phyloP scores from a whole-genome alignment of 2,888 invertebrate species.

The Abrostola tripartita region DNA sequence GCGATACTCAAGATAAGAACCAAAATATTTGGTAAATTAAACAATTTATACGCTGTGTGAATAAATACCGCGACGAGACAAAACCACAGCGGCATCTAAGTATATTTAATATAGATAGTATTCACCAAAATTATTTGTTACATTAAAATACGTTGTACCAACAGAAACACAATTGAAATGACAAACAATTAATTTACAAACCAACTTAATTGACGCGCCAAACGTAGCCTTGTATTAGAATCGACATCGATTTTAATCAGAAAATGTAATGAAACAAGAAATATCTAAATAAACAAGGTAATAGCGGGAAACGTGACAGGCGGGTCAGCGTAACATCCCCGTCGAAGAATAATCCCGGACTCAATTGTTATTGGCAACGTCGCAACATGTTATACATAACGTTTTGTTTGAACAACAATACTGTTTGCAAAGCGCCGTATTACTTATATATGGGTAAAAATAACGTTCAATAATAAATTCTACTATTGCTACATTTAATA shows the following conservation, averaged over 20 bases:
- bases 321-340: constrained; percentile 56
- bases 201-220: constrained; percentile 10
- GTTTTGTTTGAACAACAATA: constrained; percentile 46
- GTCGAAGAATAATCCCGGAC: constrained; percentile 66
- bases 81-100: too few relatives aligned
- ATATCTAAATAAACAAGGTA: constrained; percentile 53
- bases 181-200: constrained; percentile 45
- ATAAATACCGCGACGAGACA: too few relatives aligned
- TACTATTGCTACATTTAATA: background rate
- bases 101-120: too few relatives aligned
- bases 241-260: constrained; percentile 53
- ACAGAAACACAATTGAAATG: constrained; percentile 25
- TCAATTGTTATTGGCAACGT: constrained; percentile 60
- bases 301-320: constrained; percentile 52
- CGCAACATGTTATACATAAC: constrained; percentile 48
- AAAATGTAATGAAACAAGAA: constrained; percentile 55
- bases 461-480: background rate
- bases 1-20: too few relatives aligned
- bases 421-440: constrained; percentile 22
- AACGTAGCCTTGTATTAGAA: constrained; percentile 33
- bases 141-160: constrained; percentile 1
- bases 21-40: too few relatives aligned
- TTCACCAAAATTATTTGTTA: background rate
- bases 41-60: too few relatives aligned
- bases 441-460: constrained; percentile 24